These are phyloP conservation scores for Danio jaintianensis DNA, from an alignment of 2,797 vertebrate species.

Conservation along the genomic window DNA sequence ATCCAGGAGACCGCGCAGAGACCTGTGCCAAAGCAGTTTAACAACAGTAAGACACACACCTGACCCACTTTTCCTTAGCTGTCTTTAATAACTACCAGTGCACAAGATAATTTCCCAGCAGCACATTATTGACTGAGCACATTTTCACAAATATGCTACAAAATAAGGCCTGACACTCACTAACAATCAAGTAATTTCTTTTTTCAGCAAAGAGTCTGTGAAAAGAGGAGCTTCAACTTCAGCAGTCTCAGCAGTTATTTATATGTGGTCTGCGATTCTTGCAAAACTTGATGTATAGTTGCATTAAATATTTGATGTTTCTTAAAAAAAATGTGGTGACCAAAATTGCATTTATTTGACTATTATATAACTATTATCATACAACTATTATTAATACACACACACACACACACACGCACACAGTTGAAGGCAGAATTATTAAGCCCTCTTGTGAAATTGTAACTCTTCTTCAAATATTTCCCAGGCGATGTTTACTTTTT, in stretches of 20 bases:
- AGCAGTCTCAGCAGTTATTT: not conserved
- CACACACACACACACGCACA: no score
- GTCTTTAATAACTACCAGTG: constrained; percentile 26
- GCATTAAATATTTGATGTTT: no score
- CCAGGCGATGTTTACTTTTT: no score
- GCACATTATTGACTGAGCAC: constrained; percentile 22
- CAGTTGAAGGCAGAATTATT: no score
- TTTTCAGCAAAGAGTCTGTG: not conserved
- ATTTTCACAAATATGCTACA: not conserved
- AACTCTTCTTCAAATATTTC: no score
- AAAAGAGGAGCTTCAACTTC: not conserved
- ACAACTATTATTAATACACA: no score
- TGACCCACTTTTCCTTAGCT: constrained; percentile 12
- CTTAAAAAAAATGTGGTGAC: not conserved
- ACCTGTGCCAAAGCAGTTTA: constrained; percentile 75
- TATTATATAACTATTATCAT: no score
- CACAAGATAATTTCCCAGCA: constrained; percentile 13
- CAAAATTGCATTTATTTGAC: not conserved
- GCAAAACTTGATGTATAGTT: not conserved
- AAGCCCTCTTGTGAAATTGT: no score
- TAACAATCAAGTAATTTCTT: not conserved
- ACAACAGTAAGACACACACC: constrained; percentile 42
- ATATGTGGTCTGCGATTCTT: not conserved
- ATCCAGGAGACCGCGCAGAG: constrained; percentile 91
- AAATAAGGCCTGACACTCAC: not conserved